Base-by-base conservation (phyloP, 2,797 vertebrate species). In the Cyclura pinguis region DNA sequence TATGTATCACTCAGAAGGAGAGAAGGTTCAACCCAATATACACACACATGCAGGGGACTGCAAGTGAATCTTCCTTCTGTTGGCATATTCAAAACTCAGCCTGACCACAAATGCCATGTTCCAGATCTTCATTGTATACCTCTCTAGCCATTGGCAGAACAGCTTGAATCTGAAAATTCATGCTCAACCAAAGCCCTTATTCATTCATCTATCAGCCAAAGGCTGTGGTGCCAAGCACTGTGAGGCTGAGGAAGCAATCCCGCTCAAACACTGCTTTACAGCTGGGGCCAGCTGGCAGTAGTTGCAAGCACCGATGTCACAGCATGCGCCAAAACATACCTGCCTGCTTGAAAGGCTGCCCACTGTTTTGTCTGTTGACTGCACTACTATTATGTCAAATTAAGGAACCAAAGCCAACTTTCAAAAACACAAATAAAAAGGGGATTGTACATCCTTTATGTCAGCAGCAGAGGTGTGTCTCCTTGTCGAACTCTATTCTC, bases 131-230 rank as follows among this genome's bases (percentile, higher is more conserved):
- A 90, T 80, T 89, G 86, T 89, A 50, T 74, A 20, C 73, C 84
- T 86, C 84, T 80, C 91, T 88, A 91, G 85, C 91, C 55, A 57
- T 0, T 7, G 89, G n/a, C 73, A 27, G 57, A 64, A 81, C 90
- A 86, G 93, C 93, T 94, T 92, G 88, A 0, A 0, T 38, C 88
- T 12, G 80, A 84, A 92, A 92, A 55, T 89, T 88, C 91, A 62
- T 74, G 89, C 94, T 96, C 94, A 50, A 93, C 89, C 87, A 57
- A 10, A 86, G 62, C 77, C 35, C 59, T 87, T 89, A 85, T 38
- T 95, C 95, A 93, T 93, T 86, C 67, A 88, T 85, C 89, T 10
- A 69, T 86, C 85, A 93, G 92, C 72, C 78, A 50, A 92, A 80
- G 50, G 83, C 80, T 47, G 55, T 29, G 88, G 80, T 57, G 83